These are phyloP conservation scores for Penaeus chinensis DNA, from an alignment of 1,140 invertebrate genomes.

Conservation along the genomic window DNA sequence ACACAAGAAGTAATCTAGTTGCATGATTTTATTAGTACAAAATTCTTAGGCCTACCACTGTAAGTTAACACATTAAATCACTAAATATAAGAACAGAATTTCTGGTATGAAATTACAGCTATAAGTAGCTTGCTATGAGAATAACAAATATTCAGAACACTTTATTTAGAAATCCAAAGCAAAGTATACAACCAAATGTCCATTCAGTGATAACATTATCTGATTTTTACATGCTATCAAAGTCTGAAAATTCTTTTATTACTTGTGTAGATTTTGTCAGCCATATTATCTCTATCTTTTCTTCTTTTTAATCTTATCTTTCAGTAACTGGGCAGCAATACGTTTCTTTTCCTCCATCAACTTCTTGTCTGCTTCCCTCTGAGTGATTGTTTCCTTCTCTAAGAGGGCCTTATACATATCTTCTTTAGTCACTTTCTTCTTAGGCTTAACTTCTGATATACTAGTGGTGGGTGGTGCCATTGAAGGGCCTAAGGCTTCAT, in stretches of 20 bases:
- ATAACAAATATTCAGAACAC: too few species aligned
- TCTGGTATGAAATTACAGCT: neutral
- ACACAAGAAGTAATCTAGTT: too few species aligned
- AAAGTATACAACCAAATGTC: too few species aligned
- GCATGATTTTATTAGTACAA: too few species aligned
- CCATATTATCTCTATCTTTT: neutral
- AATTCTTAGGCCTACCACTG: neutral
- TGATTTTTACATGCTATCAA: too few species aligned
- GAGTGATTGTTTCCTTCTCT: conserved; percentile 59
- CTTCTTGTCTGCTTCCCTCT: conserved; percentile 51
- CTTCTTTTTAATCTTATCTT: conserved; percentile 29
- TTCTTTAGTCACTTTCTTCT: conserved; percentile 49
- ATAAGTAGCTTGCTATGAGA: too few species aligned
- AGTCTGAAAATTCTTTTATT: too few species aligned
- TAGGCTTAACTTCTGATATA: neutral
- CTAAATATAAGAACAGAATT: neutral
- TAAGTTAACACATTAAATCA: too few species aligned
- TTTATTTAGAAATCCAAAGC: neutral
- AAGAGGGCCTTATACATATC: conserved; percentile 52
- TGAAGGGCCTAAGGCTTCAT: too few species aligned
- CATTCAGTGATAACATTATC: too few species aligned
- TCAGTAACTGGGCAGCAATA: conserved; percentile 46
- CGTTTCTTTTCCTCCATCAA: conserved; percentile 55
- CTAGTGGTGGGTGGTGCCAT: too few species aligned
- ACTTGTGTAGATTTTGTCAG: neutral